Percentiles rank a stretch among this genome's conserved stretches.
phyloP scores from a whole-genome alignment of 1,140 invertebrate species.

The Periplaneta americana region DNA sequence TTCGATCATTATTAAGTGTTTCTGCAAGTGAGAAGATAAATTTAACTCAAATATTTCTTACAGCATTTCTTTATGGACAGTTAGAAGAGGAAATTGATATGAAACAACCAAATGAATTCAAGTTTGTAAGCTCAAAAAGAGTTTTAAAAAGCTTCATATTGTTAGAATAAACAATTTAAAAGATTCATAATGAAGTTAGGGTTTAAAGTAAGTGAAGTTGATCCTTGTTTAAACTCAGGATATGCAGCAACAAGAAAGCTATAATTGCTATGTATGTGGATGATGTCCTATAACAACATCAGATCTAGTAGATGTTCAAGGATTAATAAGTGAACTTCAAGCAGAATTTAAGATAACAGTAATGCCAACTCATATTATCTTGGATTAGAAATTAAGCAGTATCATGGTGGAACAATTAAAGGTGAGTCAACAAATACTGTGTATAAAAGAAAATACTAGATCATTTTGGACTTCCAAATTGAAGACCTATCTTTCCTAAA shows the following conservation, averaged over 20 bases:
- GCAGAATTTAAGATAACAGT: not conserved
- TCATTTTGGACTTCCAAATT: not conserved
- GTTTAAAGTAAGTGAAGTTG: not conserved
- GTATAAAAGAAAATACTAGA: not conserved
- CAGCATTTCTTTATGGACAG: conserved; percentile 39
- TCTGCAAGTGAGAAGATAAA: conserved; percentile 23
- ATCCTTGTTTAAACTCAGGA: not conserved
- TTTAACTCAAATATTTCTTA: conserved; percentile 31
- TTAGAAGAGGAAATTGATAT: conserved; percentile 38
- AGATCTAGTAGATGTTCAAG: not conserved
- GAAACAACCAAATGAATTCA: conserved; percentile 31
- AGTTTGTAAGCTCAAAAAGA: conserved; percentile 24
- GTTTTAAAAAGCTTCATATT: conserved; percentile 23
- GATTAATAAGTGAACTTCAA: not conserved
- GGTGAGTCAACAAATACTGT: not conserved
- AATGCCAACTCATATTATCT: not conserved
- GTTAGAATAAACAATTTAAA: not conserved
- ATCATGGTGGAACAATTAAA: not conserved
- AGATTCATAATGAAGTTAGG: not conserved
- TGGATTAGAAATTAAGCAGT: not conserved
- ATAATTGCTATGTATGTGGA: not conserved
- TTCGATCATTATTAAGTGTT: conserved; percentile 16
- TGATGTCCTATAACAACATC: not conserved
- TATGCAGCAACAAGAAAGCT: not conserved
- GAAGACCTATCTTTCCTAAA: no score